Conservation (phyloP, 2,888 invertebrate species). For the Melieria omissa region DNA sequence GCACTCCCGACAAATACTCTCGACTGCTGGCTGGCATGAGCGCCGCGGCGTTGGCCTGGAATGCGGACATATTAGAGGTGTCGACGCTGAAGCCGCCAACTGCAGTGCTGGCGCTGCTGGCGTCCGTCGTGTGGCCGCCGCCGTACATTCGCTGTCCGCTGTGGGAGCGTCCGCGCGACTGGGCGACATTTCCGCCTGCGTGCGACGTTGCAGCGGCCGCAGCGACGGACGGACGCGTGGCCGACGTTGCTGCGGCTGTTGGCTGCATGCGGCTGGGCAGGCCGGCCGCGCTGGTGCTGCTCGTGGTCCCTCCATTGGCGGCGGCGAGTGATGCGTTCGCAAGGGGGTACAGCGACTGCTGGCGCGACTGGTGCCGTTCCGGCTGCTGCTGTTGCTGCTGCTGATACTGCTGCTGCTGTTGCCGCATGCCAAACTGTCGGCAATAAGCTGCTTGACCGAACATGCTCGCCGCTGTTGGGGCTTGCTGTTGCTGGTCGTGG, state of each 20-base stretch:
- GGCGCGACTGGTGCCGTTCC: background rate
- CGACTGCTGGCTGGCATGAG: slow-evolving; percentile 14
- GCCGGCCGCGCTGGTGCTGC: background rate
- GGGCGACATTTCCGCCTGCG: background rate
- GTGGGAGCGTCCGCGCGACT: background rate
- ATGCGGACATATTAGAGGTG: slow-evolving; percentile 3
- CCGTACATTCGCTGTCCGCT: background rate
- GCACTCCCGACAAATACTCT: slow-evolving; percentile 21
- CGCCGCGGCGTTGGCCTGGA: background rate
- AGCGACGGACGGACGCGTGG: background rate
- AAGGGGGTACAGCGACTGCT: too few relatives aligned
- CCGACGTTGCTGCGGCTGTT: slow-evolving; percentile 3
- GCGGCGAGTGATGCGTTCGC: background rate
- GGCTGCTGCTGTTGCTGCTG: slow-evolving; percentile 3
- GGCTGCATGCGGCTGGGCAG: slow-evolving; percentile 4
- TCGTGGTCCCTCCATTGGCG: slow-evolving; percentile 4
- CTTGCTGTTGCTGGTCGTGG: slow-evolving; percentile 40
- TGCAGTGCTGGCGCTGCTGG: slow-evolving; percentile 9
- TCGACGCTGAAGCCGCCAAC: background rate
- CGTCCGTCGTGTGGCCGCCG: slow-evolving; percentile 10
- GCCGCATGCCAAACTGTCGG: slow-evolving; percentile 15
- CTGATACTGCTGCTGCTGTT: slow-evolving; percentile 8
- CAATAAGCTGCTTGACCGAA: slow-evolving; percentile 14
- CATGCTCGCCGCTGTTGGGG: slow-evolving; percentile 6
- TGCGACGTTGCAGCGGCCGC: slow-evolving; percentile 16